phyloP scores from a whole-genome alignment of 2,797 vertebrate genomes.

The Eulemur coronatus region DNA sequence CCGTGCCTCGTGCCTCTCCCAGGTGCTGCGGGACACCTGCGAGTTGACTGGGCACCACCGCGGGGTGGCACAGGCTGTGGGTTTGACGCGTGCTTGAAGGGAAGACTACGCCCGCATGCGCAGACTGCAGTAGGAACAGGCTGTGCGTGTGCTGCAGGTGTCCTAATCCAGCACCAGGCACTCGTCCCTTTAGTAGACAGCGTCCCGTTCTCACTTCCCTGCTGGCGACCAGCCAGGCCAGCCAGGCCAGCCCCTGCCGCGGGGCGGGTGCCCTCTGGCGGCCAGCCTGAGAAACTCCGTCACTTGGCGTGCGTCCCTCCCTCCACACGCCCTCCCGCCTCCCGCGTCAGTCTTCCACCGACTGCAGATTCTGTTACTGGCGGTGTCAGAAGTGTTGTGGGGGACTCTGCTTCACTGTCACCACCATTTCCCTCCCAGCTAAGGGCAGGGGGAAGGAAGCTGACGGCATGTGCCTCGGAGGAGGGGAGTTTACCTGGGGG shows the following conservation, averaged over 20 bases:
- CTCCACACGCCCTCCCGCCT: too few species aligned
- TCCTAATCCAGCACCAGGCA: fast-evolving
- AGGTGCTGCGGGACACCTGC: fast-evolving
- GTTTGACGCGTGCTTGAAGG: not conserved
- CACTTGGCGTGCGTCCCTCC: not conserved
- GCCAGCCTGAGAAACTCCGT: not conserved
- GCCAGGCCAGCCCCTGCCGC: not conserved
- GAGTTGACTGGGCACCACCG: fast-evolving
- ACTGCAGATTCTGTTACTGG: not conserved
- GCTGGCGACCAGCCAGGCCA: not conserved
- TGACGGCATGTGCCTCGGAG: fast-evolving
- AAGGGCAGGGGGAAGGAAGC: not conserved
- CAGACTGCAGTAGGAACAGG: not conserved
- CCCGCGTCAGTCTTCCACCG: not conserved
- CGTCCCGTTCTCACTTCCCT: too few species aligned
- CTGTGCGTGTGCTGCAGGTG: fast-evolving
- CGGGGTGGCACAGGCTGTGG: not conserved
- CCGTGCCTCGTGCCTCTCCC: fast-evolving
- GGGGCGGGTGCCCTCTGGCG: not conserved
- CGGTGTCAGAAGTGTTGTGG: not conserved
- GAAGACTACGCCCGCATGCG: fast-evolving
- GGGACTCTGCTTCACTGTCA: not conserved
- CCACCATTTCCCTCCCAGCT: not conserved
- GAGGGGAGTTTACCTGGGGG: not conserved
- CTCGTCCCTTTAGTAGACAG: not conserved